phyloP scores from a whole-genome alignment of 2,113 vertebrate species.

The Leuciscus idus region DNA sequence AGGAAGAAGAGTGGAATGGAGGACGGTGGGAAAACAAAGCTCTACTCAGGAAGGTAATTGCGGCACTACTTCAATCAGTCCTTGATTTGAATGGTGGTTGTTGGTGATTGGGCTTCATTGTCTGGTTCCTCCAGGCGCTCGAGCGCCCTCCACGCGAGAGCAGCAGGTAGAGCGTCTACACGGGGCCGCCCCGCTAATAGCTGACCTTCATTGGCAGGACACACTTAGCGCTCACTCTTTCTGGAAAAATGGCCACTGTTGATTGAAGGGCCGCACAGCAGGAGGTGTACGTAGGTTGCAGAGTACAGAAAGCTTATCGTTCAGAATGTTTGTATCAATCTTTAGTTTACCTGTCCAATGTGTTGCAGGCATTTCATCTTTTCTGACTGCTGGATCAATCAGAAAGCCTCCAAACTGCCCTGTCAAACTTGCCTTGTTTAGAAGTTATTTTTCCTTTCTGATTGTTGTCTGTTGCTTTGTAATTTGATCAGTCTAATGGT shows the following conservation, averaged over 20 bases:
- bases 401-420: neutral
- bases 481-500: too few species aligned
- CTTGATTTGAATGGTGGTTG: constrained; percentile 57
- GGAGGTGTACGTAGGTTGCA: neutral
- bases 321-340: constrained; percentile 23
- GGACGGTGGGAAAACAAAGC: constrained; percentile 52
- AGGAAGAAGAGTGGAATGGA: constrained; percentile 28
- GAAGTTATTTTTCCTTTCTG: neutral
- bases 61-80: constrained; percentile 62
- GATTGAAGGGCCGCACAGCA: constrained; percentile 39
- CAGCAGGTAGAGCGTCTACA: constrained; percentile 21
- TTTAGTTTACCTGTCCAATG: constrained; percentile 10
- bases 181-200: constrained; percentile 37
- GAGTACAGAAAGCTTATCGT: neutral
- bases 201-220: constrained; percentile 37
- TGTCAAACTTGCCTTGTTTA: constrained; percentile 18
- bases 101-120: constrained; percentile 60
- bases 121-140: constrained; percentile 32
- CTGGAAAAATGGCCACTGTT: neutral
- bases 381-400: neutral
- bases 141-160: neutral
- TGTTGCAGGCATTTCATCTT: neutral
- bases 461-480: neutral
- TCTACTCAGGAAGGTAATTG: constrained; percentile 56
- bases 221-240: neutral